phyloP scores from a whole-genome alignment of 2,888 invertebrate genomes.

The Brachylomia viminalis region DNA sequence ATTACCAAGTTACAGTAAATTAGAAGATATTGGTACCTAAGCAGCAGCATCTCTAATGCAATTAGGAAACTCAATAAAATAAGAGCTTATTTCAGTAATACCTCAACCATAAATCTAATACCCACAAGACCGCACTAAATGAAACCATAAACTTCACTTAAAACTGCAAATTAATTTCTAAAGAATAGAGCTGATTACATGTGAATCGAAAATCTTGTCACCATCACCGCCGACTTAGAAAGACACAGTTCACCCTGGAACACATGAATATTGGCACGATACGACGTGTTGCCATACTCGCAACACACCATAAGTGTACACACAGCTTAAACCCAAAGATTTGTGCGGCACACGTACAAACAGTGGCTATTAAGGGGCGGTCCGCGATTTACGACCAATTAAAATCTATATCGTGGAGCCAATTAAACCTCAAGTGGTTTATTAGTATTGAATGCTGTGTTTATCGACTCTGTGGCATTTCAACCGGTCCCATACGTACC shows the following conservation, averaged over 20 bases:
- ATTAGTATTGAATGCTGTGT: conserved; percentile 80
- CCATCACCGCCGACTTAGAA: neutral
- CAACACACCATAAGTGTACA: conserved; percentile 59
- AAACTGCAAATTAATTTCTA: neutral
- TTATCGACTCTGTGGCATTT: conserved; percentile 76
- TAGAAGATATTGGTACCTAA: neutral
- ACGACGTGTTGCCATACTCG: conserved; percentile 17
- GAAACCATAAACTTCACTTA: neutral
- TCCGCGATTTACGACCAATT: conserved; percentile 86
- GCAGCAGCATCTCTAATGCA: neutral
- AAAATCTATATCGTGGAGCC: conserved; percentile 86
- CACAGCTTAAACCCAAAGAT: conserved; percentile 73
- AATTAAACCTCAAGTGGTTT: conserved; percentile 86
- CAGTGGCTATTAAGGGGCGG: conserved; percentile 79
- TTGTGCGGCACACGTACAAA: conserved; percentile 72
- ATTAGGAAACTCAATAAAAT: neutral
- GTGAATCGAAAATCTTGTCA: neutral
- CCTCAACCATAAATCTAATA: neutral
- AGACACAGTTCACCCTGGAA: neutral
- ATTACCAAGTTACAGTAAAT: neutral
- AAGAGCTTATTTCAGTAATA: conserved; percentile 6
- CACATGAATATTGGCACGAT: conserved; percentile 24
- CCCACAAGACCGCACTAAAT: neutral
- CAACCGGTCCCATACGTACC: conserved; percentile 69
- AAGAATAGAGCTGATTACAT: neutral